Percentiles rank a stretch among this genome's conserved stretches.
These are phyloP conservation scores for Mantis religiosa DNA, from an alignment of 2,888 invertebrate genomes.

Conservation along the genomic window DNA sequence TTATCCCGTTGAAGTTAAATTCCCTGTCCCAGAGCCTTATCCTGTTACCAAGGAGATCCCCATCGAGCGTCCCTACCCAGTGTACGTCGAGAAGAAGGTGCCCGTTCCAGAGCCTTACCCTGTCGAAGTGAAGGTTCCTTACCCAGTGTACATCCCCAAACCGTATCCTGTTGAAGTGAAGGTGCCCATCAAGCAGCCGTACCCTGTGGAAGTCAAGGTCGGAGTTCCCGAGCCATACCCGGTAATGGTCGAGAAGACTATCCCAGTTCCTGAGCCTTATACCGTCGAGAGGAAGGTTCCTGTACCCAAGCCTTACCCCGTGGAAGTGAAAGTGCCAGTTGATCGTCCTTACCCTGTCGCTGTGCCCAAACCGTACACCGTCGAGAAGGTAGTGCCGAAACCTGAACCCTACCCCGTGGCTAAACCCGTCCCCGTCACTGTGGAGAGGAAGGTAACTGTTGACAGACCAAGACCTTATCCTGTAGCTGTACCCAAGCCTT, in stretches of 20 bases:
- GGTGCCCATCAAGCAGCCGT: not conserved
- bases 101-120: not conserved
- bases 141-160: not conserved
- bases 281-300: not conserved
- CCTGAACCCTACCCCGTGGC: not conserved
- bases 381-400: not conserved
- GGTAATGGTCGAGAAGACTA: not conserved
- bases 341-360: not conserved
- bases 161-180: not conserved
- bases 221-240: not conserved
- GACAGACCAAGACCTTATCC: not conserved
- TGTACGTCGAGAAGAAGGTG: not conserved
- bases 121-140: not conserved
- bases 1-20: not conserved
- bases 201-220: not conserved
- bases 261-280: not conserved
- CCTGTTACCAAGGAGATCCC: not conserved
- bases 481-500: not conserved
- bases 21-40: not conserved
- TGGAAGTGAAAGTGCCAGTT: not conserved
- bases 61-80: not conserved
- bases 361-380: not conserved
- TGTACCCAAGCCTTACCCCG: not conserved
- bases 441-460: not conserved
- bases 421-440: not conserved